phyloP scores from a whole-genome alignment of 2,888 invertebrate genomes.

The Erebia epiphron region DNA sequence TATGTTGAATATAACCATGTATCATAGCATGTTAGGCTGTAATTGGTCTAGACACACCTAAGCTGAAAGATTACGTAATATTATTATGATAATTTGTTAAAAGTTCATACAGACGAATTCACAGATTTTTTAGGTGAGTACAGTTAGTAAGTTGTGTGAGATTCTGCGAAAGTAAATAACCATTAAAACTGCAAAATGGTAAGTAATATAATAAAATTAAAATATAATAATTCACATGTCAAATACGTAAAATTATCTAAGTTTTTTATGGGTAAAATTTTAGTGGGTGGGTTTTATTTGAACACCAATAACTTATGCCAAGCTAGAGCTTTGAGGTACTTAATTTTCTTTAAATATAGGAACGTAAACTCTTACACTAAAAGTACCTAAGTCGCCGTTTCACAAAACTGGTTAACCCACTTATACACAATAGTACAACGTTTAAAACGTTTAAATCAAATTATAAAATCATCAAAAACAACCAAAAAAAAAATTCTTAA shows the following conservation, averaged over 20 bases:
- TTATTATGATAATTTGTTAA: background rate
- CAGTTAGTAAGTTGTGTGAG: slow-evolving; percentile 42
- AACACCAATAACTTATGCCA: slow-evolving; percentile 19
- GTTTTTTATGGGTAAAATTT: slow-evolving; percentile 7
- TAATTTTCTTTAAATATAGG: slow-evolving; percentile 60
- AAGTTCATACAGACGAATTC: slow-evolving; percentile 1
- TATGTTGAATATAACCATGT: too few species aligned
- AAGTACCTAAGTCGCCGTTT: slow-evolving; percentile 24
- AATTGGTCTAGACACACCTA: too few species aligned
- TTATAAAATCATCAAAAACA: background rate
- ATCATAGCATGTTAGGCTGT: too few species aligned
- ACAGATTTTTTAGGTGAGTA: slow-evolving; percentile 1
- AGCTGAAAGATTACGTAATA: too few species aligned
- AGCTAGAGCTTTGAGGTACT: slow-evolving; percentile 42
- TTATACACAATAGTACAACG: slow-evolving; percentile 1
- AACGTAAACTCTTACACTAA: slow-evolving; percentile 63
- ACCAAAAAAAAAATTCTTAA: background rate
- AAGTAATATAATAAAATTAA: background rate
- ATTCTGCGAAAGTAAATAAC: slow-evolving; percentile 32
- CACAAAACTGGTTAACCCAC: slow-evolving; percentile 20
- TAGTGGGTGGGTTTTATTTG: slow-evolving; percentile 20
- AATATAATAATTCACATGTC: slow-evolving; percentile 7
- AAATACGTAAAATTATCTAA: slow-evolving; percentile 13
- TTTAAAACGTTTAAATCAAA: slow-evolving; percentile 15
- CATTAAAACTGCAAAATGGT: slow-evolving; percentile 8